A percentile compares a stretch with the other conserved stretches of the same genome.
phyloP scores from a whole-genome alignment of 2,797 vertebrate species.

The Gila robusta region DNA sequence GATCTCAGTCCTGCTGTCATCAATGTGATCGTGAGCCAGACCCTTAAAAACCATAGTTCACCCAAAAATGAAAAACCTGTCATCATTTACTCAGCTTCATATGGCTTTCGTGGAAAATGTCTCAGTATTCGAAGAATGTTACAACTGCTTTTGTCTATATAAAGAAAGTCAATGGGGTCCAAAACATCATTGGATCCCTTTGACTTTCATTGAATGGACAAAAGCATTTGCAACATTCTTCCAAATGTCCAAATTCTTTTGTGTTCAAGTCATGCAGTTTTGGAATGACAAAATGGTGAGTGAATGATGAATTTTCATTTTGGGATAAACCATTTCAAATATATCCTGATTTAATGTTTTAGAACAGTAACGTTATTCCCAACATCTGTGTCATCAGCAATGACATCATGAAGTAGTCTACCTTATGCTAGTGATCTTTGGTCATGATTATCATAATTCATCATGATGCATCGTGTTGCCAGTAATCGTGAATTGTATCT shows the following conservation, averaged over 20 bases:
- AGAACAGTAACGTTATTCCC: background rate
- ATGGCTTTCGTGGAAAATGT: background rate
- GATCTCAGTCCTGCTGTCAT: too few relatives aligned
- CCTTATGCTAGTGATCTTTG: constrained; percentile 17
- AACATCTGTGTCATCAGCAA: background rate
- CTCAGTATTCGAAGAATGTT: background rate
- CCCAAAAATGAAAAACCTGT: background rate
- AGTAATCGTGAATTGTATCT: background rate
- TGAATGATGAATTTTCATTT: background rate
- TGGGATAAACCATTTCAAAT: background rate
- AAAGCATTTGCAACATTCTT: background rate
- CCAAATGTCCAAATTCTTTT: background rate
- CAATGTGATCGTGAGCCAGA: background rate
- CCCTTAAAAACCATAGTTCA: too few relatives aligned
- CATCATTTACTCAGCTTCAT: background rate
- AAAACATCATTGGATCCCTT: background rate
- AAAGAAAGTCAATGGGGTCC: background rate
- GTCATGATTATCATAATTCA: constrained; percentile 14
- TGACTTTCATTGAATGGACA: background rate
- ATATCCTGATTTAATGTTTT: background rate
- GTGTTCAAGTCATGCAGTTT: background rate
- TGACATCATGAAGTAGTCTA: background rate
- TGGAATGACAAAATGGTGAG: background rate
- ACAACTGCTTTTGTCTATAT: background rate
- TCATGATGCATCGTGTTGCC: background rate